Evolutionary conservation across 2,888 invertebrate species (phyloP), one percentile per base, ranked within the genome.

Genomic region (Catotricha subobsoleta): DNA sequence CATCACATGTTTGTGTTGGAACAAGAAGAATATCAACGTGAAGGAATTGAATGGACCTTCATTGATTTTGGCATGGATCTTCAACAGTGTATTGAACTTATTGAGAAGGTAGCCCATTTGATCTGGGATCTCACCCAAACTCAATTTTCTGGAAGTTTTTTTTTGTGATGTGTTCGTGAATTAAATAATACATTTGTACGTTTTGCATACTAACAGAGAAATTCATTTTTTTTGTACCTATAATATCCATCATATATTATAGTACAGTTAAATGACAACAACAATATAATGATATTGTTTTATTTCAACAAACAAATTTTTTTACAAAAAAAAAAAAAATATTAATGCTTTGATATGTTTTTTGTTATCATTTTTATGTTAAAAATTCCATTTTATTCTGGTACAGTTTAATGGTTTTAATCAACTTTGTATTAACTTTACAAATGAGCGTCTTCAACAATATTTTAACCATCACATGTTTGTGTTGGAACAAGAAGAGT

Each of bases 381-480:
- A n/a, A n/a, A 10, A 10, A 10, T 28, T 28, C 13, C 34, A 19
- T 34, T n/a, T 48, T 45, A 47, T 48, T 49, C 48, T 49, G 44
- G 28, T 39, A 45, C 42, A 44, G 46, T 48, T 42, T 44, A 39
- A 39, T 31, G 30, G 39, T 30, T 90, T 90, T 73, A 88, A 91
- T 69, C 90, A 91, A 67, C 74, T 91, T 60, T 90, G 90, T 73
- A 87, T 91, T 75, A 91, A 91, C 73, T 91, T 87, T 73, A 86
- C 87, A 58, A 91, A 91, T 66, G 90, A 91, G 70, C 83, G 86
- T 66, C 74, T 91, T 54, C 90, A 91, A 67, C 91, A 91, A 63
- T 91, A 84, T 72, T 91, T 90, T 78, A 91, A 91, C 67, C 88
- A 91, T 65, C 79, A 86, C 71, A 90, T 91, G 90, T 91, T 91